Conservation (phyloP, 2,113 vertebrate species). For the Prionailurus viverrinus region DNA sequence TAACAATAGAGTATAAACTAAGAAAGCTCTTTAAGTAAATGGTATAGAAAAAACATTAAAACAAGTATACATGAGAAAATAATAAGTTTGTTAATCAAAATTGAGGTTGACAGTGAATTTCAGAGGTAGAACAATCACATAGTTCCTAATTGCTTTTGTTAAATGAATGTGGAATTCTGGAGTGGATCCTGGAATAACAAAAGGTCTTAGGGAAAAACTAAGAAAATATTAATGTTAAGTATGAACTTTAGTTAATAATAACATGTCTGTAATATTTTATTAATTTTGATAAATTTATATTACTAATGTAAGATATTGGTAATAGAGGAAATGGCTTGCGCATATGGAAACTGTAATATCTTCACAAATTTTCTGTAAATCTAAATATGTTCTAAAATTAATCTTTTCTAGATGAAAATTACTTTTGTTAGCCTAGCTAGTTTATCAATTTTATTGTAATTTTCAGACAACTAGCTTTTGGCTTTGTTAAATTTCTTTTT, state of each 20-base stretch:
- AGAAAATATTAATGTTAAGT: not conserved
- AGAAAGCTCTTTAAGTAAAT: not conserved
- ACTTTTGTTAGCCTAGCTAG: not conserved
- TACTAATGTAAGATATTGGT: not conserved
- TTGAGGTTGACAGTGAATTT: not conserved
- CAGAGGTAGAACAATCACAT: not conserved
- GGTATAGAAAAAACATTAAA: not conserved
- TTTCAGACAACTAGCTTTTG: not conserved
- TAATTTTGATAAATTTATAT: not conserved
- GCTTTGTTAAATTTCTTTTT: not conserved
- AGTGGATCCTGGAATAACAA: not conserved
- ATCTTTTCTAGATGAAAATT: not conserved
- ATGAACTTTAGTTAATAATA: not conserved
- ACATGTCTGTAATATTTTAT: not conserved
- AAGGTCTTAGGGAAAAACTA: not conserved
- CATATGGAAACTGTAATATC: not conserved
- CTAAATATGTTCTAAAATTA: constrained; percentile 4
- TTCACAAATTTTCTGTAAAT: not conserved
- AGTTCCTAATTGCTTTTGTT: not conserved
- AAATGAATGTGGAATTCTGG: not conserved
- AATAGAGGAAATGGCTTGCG: not conserved
- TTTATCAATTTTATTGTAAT: not conserved
- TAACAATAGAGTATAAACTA: not conserved
- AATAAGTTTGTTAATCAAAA: not conserved
- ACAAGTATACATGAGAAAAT: not conserved